A percentile compares a stretch with the other conserved stretches of the same genome.
Evolutionary conservation across 2,888 invertebrate species (phyloP).

Genomic region (Pseudococcus longispinus): DNA sequence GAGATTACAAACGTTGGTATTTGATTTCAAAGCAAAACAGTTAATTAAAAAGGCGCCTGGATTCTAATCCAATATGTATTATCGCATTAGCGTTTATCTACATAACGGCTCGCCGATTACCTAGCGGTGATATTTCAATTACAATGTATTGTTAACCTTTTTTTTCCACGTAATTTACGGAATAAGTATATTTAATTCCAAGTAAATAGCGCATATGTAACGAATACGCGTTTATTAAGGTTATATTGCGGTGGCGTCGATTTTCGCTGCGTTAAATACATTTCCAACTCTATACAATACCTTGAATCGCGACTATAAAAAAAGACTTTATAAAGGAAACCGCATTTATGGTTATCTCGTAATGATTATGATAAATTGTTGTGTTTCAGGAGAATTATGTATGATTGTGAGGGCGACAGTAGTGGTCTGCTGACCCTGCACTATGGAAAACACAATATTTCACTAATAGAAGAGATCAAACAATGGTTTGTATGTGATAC

Average conservation of each 20-base stretch:
- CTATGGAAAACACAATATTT: slow-evolving; percentile 92
- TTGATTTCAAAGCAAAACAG: background rate
- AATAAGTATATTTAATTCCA: background rate
- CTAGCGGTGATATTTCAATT: background rate
- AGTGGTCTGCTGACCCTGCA: slow-evolving; percentile 86
- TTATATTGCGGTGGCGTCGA: slow-evolving; percentile 1
- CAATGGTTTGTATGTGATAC: slow-evolving; percentile 87
- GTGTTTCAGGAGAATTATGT: slow-evolving; percentile 56
- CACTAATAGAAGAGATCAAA: slow-evolving; percentile 88
- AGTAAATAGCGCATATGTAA: background rate
- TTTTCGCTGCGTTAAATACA: slow-evolving; percentile 5
- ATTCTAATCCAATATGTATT: background rate
- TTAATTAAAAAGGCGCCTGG: background rate
- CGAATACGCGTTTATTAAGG: slow-evolving; percentile 12
- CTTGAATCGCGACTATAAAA: background rate
- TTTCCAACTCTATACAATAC: background rate
- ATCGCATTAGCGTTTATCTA: background rate
- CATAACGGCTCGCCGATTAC: background rate
- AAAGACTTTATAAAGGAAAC: background rate
- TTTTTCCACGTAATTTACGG: background rate
- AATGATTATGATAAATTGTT: slow-evolving; percentile 24
- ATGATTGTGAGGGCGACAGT: slow-evolving; percentile 67
- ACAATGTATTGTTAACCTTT: background rate
- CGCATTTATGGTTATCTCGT: slow-evolving; percentile 8
- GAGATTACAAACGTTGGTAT: background rate